phyloP scores from a whole-genome alignment of 2,888 invertebrate species.

The Sepioteuthis lessoniana region DNA sequence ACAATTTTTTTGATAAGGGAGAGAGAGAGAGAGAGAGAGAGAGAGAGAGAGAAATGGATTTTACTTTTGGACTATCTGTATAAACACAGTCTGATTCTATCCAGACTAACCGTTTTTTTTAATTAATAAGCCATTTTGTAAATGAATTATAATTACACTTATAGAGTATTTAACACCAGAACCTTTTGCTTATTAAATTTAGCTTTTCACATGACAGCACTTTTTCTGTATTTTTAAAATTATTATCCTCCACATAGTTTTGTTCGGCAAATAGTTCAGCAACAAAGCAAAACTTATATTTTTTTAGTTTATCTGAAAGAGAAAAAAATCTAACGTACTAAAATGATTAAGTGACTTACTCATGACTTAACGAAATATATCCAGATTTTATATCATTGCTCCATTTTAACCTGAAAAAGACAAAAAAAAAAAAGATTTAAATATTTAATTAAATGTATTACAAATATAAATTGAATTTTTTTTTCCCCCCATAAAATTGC shows the following conservation, averaged over 20 bases:
- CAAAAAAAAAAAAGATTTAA: background rate
- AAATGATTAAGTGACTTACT: background rate
- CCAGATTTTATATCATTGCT: conserved; percentile 2
- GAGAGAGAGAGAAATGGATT: too few species aligned
- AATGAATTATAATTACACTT: background rate
- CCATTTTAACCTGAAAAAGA: conserved; percentile 15
- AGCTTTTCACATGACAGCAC: background rate
- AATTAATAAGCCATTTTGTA: background rate
- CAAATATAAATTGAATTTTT: background rate
- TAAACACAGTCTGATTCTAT: background rate
- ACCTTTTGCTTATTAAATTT: background rate
- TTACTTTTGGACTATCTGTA: too few species aligned
- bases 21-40: too few species aligned
- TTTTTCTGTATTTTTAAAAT: background rate
- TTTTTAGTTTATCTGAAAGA: too few species aligned
- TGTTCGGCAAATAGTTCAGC: too few species aligned
- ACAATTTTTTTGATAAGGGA: too few species aligned
- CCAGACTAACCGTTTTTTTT: background rate
- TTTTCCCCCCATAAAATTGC: background rate
- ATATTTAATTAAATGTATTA: background rate
- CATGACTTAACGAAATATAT: conserved; percentile 33
- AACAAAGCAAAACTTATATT: too few species aligned
- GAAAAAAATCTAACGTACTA: background rate
- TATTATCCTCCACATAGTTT: too few species aligned
- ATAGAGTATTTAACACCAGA: background rate